Base-by-base conservation (phyloP, 2,888 invertebrate species). In the Campoplex nolae region DNA sequence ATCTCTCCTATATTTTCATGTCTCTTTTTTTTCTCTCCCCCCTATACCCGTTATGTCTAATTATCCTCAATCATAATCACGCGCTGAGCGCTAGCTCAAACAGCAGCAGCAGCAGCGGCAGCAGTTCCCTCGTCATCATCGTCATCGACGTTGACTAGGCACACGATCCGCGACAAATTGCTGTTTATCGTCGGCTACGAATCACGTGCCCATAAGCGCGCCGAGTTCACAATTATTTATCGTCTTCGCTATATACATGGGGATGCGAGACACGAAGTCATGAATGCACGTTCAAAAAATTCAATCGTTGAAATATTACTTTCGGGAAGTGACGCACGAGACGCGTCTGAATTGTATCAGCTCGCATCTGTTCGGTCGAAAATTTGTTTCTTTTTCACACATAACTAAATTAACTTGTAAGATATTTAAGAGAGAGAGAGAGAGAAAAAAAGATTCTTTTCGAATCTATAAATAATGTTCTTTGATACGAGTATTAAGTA, bases 21-120 rank as follows among this genome's bases (percentile, higher is more conserved):
- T 81, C 70, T 80, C 70, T 76, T 48, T 23, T 23, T 23, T 23
- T 23, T 23, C 23, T 23, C 0, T 23, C 23, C 23, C 23, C 45
- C 80, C 75, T 65, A n/a, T 73, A 74, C 45, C 84, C 79, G 84
- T 80, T 76, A 70, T 51, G 84, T 84, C 88, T 89, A 90, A 90
- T 90, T 90, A 90, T 90, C 88, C 89, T 90, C 88, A 90, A 90
- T 90, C 90, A 90, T 90, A 90, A 90, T 90, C 89, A 90, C 88
- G 88, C 86, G 81, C 71, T 79, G 84, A 86, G 85, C 83, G 87
- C 85, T 58, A 76, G 28, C 54, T 79, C 75, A 80, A 83, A 67
- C 86, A 58, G 56, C 79, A 77, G 75, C 83, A 45, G 54, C 23
- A 23, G 23, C 23, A 23, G 23, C 23, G 23, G 23, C 23, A 23